Conservation (phyloP, 1,140 invertebrate genomes). For the Mamestra configurata region DNA sequence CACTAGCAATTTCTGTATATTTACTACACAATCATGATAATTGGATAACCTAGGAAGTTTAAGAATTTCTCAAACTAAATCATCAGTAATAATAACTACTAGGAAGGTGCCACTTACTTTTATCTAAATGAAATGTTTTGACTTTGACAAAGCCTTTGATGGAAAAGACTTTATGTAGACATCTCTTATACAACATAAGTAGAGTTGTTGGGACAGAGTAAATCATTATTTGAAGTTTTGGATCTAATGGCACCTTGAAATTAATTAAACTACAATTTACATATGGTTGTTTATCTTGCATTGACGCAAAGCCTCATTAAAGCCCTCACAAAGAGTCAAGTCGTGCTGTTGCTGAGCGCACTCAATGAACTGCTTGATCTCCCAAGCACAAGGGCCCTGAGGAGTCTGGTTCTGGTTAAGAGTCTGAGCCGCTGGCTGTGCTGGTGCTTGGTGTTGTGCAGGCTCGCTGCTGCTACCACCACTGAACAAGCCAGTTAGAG, state of each 20-base stretch:
- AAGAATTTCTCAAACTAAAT: conserved; percentile 53
- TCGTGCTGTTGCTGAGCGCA: conserved; percentile 96
- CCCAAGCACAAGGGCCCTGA: conserved; percentile 94
- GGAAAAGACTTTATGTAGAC: conserved; percentile 49
- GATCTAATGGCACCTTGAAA: conserved; percentile 58
- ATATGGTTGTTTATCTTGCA: conserved; percentile 91
- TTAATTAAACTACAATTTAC: conserved; percentile 61
- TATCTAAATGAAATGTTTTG: conserved; percentile 57
- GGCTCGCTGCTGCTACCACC: conserved; percentile 90
- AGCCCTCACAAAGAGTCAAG: conserved; percentile 95
- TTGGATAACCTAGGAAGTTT: conserved; percentile 51
- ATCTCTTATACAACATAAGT: conserved; percentile 54
- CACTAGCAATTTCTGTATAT: conserved; percentile 59
- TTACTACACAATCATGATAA: conserved; percentile 43
- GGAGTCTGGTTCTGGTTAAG: conserved; percentile 85
- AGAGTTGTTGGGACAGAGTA: conserved; percentile 53
- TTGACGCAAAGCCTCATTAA: conserved; percentile 97
- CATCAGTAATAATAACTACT: conserved; percentile 66
- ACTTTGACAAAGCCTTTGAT: conserved; percentile 57
- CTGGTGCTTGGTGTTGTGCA: conserved; percentile 77
- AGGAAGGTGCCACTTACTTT: conserved; percentile 62
- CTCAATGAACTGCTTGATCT: conserved; percentile 96
- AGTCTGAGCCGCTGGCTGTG: conserved; percentile 80
- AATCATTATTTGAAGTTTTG: conserved; percentile 56
- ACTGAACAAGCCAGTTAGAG: conserved; percentile 94